Conservation (phyloP, 2,888 invertebrate species). For the Ditula angustiorana region DNA sequence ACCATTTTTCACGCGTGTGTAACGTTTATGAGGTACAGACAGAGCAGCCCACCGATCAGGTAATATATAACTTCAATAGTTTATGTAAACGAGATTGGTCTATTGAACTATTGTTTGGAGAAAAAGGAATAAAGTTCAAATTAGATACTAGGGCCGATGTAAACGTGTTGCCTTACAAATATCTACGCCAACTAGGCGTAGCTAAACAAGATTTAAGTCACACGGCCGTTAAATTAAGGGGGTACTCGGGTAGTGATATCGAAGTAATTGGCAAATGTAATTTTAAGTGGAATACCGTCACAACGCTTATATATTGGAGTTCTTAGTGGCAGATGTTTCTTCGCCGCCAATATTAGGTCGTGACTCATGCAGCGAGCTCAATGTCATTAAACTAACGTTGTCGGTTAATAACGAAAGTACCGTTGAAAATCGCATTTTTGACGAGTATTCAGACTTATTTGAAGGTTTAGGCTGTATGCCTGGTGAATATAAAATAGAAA, state of each 20-base stretch:
- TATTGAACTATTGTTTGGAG: neutral
- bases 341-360: neutral
- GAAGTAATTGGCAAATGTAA: slow-evolving; percentile 71
- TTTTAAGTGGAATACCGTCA: slow-evolving; percentile 38
- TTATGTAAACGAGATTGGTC: neutral
- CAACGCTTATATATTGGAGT: slow-evolving; percentile 6
- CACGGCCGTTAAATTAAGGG: neutral
- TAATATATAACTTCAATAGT: slow-evolving; percentile 3
- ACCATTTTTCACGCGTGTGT: neutral
- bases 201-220: neutral
- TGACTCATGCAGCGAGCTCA: neutral
- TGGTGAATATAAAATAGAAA: too few relatives aligned
- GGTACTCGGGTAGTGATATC: neutral
- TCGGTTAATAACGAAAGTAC: too few relatives aligned
- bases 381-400: too few relatives aligned
- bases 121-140: neutral
- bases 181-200: neutral
- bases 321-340: neutral
- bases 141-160: slow-evolving; percentile 4
- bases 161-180: neutral
- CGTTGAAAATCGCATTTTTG: too few relatives aligned
- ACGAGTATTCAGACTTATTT: too few relatives aligned
- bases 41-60: slow-evolving; percentile 1
- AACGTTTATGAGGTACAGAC: neutral
- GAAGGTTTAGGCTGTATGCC: too few relatives aligned